Evolutionary conservation across 2,113 vertebrate species (phyloP), one percentile per base, ranked within the genome.

Genomic region (Lepus americanus): DNA sequence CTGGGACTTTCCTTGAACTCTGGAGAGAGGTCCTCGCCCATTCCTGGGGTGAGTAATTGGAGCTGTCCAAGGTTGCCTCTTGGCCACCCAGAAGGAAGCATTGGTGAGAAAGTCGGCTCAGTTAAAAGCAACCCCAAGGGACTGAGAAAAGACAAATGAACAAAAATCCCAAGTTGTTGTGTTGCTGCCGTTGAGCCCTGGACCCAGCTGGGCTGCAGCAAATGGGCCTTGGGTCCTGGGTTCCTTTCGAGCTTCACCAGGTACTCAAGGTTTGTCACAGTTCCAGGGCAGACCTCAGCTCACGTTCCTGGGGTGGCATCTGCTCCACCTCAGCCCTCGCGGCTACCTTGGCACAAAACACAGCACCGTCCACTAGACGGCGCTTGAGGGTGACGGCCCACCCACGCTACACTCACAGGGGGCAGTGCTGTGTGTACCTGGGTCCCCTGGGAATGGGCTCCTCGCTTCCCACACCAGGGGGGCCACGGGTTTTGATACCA

Each of bases 371-470:
- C 16, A 9, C 29, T 4, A 17, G 23, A 55, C 23, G 17, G 31
- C 0, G 4, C 59, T 1, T 5, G 10, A 53, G 36, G 4, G 13
- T 5, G 8, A 16, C 9, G 4, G 8, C 0, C 1, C 13, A 29
- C 20, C 10, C 17, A 6, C 1, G 12, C 23, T 9, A 10, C 25
- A 4, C 4, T 59, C 55, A 0, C 36, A 9, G 3, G 4, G 23
- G 13, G 7, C 51, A 14, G 7, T 1, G 4, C 31, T 9, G 13
- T n/a, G 9, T 0, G 27, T 4, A 22, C 31, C 20, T 39, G 3
- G 70, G 6, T 8, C 6, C 61, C 22, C 7, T 0, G 1, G 11
- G 8, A 11, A 22, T 0, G 0, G 0, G 1, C 1, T 6, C 13
- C 1, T 51, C 29, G 0, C 12, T 12, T 29, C 59, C 77, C 25